Evolutionary conservation across 2,888 invertebrate species (phyloP).

Genomic region (Drosophila lutescens): DNA sequence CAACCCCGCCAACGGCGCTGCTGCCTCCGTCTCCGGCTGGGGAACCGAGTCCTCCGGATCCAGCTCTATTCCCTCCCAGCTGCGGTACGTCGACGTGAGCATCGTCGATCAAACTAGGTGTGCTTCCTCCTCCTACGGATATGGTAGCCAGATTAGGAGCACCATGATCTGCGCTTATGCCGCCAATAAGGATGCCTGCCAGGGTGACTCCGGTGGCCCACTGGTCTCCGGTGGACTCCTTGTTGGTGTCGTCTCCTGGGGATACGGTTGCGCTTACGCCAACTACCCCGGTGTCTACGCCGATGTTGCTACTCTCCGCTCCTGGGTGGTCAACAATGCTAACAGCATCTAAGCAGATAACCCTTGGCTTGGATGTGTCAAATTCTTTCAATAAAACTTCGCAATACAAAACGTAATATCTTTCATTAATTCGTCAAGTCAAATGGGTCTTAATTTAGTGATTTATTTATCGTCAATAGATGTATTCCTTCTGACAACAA

Average conservation of each 20-base stretch:
- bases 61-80: slow-evolving; percentile 77
- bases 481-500: too few relatives aligned
- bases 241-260: slow-evolving; percentile 72
- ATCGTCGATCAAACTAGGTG: slow-evolving; percentile 85
- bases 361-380: too few relatives aligned
- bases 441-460: too few relatives aligned
- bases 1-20: slow-evolving; percentile 62
- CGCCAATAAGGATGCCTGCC: slow-evolving; percentile 71
- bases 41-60: slow-evolving; percentile 69
- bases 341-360: slow-evolving; percentile 6
- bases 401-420: too few relatives aligned
- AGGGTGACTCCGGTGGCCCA: slow-evolving; percentile 82
- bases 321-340: slow-evolving; percentile 31
- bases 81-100: slow-evolving; percentile 84
- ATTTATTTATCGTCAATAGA: too few relatives aligned
- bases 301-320: slow-evolving; percentile 49
- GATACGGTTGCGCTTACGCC: neutral
- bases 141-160: slow-evolving; percentile 45
- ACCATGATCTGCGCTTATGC: slow-evolving; percentile 59
- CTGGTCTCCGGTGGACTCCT: slow-evolving; percentile 59
- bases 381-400: too few relatives aligned
- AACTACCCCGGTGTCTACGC: slow-evolving; percentile 69
- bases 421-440: too few relatives aligned
- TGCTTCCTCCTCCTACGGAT: slow-evolving; percentile 80
- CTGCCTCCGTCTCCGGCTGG: slow-evolving; percentile 72